These are phyloP conservation scores for Dicaeum eximium DNA, from an alignment of 2,113 vertebrate species.

Conservation along the genomic window DNA sequence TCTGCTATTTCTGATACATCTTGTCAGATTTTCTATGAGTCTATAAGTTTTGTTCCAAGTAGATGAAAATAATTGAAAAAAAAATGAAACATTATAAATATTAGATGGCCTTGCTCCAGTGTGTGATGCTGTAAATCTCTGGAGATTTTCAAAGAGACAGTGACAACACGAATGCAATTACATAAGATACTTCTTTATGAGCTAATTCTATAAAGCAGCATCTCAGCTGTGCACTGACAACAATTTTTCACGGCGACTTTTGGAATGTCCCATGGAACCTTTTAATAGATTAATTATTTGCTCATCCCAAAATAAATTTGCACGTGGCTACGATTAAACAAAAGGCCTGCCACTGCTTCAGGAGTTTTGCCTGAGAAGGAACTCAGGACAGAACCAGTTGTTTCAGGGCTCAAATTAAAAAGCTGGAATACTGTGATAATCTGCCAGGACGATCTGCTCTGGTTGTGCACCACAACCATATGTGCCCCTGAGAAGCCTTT, in stretches of 20 bases:
- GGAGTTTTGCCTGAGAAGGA: background rate
- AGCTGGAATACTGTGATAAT: background rate
- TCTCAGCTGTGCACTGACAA: slow-evolving; percentile 42
- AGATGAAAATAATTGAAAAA: slow-evolving; percentile 30
- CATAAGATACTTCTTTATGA: slow-evolving; percentile 41
- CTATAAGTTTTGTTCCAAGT: slow-evolving; percentile 27
- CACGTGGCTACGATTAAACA: background rate
- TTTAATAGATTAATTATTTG: slow-evolving; percentile 58
- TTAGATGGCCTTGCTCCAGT: slow-evolving; percentile 44
- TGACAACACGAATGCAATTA: slow-evolving; percentile 58
- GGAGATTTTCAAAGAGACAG: slow-evolving; percentile 49
- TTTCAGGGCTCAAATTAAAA: background rate
- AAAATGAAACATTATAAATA: slow-evolving; percentile 59
- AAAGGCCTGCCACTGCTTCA: background rate
- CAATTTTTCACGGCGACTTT: slow-evolving; percentile 43
- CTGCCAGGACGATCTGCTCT: background rate
- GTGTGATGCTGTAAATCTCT: slow-evolving; percentile 52
- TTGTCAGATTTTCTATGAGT: slow-evolving; percentile 4
- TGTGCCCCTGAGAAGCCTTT: background rate
- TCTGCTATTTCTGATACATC: slow-evolving; percentile 48
- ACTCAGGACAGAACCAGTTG: background rate
- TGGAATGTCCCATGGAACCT: slow-evolving; percentile 36
- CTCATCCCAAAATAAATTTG: slow-evolving; percentile 50
- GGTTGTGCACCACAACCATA: rapidly evolving
- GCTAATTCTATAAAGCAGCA: slow-evolving; percentile 51